Conservation (phyloP, 2,797 vertebrate genomes). For the Lepidocolaptes lacrymiger region DNA sequence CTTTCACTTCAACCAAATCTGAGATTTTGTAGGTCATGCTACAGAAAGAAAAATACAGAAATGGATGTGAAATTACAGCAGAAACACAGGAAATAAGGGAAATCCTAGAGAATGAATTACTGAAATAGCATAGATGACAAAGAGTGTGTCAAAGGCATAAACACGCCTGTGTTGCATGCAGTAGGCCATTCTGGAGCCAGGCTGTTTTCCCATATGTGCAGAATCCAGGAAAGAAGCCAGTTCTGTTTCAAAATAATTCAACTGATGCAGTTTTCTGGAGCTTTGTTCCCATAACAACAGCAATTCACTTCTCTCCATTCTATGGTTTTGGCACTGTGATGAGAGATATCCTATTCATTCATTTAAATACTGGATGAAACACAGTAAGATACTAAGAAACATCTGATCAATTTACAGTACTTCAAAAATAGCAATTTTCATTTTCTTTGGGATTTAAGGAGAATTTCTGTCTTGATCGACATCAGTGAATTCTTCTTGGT, state of each 20-base stretch:
- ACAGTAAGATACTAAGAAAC: background rate
- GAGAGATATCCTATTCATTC: background rate
- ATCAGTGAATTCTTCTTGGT: background rate
- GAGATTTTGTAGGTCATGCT: background rate
- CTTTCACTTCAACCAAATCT: background rate
- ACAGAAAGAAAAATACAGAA: background rate
- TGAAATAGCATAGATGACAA: background rate
- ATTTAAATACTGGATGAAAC: background rate
- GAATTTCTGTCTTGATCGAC: background rate
- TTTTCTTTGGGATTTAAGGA: background rate
- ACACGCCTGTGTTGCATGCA: background rate
- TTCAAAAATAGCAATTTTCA: background rate
- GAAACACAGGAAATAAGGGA: background rate
- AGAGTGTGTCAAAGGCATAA: background rate
- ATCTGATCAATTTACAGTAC: background rate
- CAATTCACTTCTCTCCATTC: background rate
- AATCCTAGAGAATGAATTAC: background rate
- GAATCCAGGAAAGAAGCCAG: background rate
- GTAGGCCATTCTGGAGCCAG: background rate
- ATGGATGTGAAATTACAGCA: background rate
- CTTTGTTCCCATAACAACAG: conserved; percentile 39
- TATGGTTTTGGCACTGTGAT: background rate
- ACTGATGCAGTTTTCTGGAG: background rate
- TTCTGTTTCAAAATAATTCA: background rate
- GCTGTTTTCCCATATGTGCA: background rate